phyloP scores from a whole-genome alignment of 64 coral and sea anemone species.

The Stylophora pistillata region DNA sequence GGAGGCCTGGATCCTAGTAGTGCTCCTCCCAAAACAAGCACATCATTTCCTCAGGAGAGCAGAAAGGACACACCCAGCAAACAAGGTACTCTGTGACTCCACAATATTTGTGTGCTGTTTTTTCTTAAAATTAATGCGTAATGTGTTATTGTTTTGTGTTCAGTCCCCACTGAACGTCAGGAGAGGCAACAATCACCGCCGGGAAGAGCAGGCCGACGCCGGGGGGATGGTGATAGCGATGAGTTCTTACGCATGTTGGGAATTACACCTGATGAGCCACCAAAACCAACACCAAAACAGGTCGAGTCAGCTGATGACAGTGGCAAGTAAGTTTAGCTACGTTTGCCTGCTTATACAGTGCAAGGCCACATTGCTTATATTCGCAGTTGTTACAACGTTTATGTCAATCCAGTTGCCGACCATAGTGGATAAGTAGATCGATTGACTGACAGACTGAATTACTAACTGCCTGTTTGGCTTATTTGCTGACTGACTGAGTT shows the following conservation, averaged over 20 bases:
- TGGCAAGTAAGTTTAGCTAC: conserved; percentile 15
- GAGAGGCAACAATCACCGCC: conserved; percentile 25
- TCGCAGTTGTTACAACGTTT: too few relatives aligned
- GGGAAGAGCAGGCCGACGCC: conserved; percentile 31
- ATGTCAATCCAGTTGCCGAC: too few relatives aligned
- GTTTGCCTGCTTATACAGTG: not conserved
- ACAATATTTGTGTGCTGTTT: not conserved
- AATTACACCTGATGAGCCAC: conserved; percentile 67
- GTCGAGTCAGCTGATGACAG: not conserved
- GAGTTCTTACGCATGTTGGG: conserved; percentile 84
- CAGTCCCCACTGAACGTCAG: not conserved
- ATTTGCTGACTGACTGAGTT: not conserved
- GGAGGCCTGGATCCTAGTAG: conserved; percentile 52
- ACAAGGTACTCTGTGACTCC: not conserved
- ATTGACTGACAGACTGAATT: not conserved
- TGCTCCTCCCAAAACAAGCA: conserved; percentile 12
- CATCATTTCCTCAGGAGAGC: not conserved
- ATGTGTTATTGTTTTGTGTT: not conserved
- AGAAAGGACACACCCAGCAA: not conserved
- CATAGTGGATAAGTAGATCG: not conserved
- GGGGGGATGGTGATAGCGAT: conserved; percentile 56
- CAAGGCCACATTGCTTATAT: too few relatives aligned
- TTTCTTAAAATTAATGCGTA: not conserved
- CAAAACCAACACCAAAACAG: conserved; percentile 22
- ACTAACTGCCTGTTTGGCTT: too few relatives aligned